Percentiles rank a stretch among this genome's conserved stretches.
These are phyloP conservation scores for Vidua macroura DNA, from an alignment of 2,113 vertebrate species.

Conservation along the genomic window DNA sequence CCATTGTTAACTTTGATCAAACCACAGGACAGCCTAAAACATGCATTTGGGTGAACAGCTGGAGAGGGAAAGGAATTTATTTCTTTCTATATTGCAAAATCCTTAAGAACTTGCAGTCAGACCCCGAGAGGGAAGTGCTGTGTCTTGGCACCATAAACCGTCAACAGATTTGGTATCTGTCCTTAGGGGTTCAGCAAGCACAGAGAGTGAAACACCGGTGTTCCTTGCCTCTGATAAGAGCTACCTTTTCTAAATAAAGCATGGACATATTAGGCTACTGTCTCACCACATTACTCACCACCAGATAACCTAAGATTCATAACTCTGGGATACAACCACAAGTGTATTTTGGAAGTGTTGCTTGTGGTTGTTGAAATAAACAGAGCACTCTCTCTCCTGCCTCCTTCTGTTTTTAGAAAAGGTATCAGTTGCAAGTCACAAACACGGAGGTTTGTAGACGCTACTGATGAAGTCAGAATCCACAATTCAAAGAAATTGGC, in stretches of 20 bases:
- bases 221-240: not conserved
- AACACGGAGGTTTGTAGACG: not conserved
- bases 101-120: not conserved
- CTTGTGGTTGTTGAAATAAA: slow-evolving; percentile 34
- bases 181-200: not conserved
- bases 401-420: slow-evolving; percentile 31
- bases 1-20: not conserved
- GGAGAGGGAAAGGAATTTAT: not conserved
- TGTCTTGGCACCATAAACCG: not conserved
- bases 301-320: slow-evolving; percentile 39
- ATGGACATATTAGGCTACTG: not conserved
- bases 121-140: not conserved
- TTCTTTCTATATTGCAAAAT: not conserved
- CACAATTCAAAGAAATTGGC: not conserved
- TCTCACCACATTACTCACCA: slow-evolving; percentile 21
- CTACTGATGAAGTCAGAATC: not conserved
- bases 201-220: not conserved
- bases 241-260: slow-evolving; percentile 61
- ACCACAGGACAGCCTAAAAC: not conserved
- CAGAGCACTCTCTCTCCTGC: not conserved
- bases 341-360: slow-evolving; percentile 48
- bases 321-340: not conserved
- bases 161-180: not conserved
- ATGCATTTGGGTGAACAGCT: not conserved
- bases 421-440: slow-evolving; percentile 4